Evolutionary conservation across 2,113 vertebrate genomes (phyloP).

Genomic region (Nansenia antarctica): DNA sequence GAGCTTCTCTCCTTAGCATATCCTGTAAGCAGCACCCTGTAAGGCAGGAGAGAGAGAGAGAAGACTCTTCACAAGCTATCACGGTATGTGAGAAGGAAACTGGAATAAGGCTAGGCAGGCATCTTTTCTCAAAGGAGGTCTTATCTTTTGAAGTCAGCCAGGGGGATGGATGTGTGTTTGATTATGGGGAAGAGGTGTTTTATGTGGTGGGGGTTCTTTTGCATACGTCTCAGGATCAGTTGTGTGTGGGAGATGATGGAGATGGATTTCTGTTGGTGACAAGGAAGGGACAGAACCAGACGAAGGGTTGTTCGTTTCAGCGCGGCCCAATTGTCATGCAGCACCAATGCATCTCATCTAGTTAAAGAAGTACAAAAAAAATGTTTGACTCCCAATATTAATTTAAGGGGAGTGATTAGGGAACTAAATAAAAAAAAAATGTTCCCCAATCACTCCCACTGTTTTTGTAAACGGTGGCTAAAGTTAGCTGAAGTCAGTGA

Average conservation of each 20-base stretch:
- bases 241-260: neutral
- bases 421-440: no score
- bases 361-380: no score
- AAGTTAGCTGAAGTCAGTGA: no score
- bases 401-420: no score
- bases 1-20: neutral
- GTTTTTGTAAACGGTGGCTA: no score
- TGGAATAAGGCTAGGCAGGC: neutral
- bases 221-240: neutral
- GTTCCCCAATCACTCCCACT: no score
- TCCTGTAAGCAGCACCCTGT: constrained; percentile 13
- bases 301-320: neutral
- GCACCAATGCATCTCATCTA: neutral
- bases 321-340: neutral
- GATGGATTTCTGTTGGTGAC: neutral
- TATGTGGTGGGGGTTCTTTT: no score
- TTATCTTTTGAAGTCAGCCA: neutral
- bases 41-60: neutral
- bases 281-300: neutral
- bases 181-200: constrained; percentile 9
- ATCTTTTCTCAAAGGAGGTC: neutral
- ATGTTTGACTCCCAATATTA: constrained; percentile 12
- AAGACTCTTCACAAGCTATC: no score
- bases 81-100: neutral
- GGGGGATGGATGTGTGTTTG: neutral